Conservation (phyloP, 1,140 invertebrate genomes). For the Lepeophtheirus salmonis region DNA sequence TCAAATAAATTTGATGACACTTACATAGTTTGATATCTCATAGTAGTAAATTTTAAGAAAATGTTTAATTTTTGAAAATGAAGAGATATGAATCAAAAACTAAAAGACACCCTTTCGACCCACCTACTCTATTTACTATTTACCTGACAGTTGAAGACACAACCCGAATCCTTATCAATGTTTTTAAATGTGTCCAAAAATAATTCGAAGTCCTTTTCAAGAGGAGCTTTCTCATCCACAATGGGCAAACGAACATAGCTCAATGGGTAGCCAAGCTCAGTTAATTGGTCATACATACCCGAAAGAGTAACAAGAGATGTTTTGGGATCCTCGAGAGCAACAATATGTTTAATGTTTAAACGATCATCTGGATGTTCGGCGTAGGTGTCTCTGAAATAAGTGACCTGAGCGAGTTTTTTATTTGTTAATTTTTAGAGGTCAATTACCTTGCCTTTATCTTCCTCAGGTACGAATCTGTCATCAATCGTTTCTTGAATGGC, state of each 20-base stretch:
- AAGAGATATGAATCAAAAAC: too few relatives aligned
- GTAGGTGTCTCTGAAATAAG: slow-evolving; percentile 13
- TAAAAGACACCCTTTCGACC: too few relatives aligned
- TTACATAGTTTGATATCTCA: too few relatives aligned
- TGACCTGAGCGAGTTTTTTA: slow-evolving; percentile 7
- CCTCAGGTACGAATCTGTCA: background rate
- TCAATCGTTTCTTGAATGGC: background rate
- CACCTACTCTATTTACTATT: background rate
- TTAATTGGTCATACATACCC: slow-evolving; percentile 12
- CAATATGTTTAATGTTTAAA: slow-evolving; percentile 17
- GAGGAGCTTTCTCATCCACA: slow-evolving; percentile 17
- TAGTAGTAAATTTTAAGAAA: too few relatives aligned
- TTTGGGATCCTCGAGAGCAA: slow-evolving; percentile 7
- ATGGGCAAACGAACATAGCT: slow-evolving; percentile 10
- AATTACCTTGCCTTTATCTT: slow-evolving; percentile 13
- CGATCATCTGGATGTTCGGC: slow-evolving; percentile 18
- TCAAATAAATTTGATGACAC: too few relatives aligned
- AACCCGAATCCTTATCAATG: background rate
- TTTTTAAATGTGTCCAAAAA: background rate
- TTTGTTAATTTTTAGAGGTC: background rate
- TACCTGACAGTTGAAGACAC: slow-evolving; percentile 19
- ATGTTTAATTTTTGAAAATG: too few relatives aligned
- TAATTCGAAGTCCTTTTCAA: slow-evolving; percentile 10
- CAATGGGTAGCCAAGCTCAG: background rate
- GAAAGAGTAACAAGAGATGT: slow-evolving; percentile 9